Evolutionary conservation across 2,113 vertebrate genomes (phyloP).

Genomic region (Oryzias celebensis): DNA sequence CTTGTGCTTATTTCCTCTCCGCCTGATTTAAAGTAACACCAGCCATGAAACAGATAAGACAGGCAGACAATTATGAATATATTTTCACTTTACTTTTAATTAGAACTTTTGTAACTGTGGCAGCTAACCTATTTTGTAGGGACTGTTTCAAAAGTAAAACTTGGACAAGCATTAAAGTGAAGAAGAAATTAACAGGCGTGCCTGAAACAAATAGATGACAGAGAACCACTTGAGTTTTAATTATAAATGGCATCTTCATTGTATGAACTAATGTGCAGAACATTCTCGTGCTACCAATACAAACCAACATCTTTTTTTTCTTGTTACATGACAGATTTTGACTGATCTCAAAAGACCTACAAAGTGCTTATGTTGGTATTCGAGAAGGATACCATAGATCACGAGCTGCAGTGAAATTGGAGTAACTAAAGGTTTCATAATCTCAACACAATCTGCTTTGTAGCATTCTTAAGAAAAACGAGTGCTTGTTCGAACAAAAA

Average conservation of each 20-base stretch:
- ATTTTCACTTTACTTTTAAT: constrained; percentile 79
- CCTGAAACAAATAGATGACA: constrained; percentile 69
- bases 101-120: constrained; percentile 71
- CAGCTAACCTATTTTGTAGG: constrained; percentile 72
- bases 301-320: constrained; percentile 10
- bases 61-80: constrained; percentile 75
- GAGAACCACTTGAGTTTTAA: constrained; percentile 68
- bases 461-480: background rate
- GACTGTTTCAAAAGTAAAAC: constrained; percentile 76
- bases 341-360: too few species aligned
- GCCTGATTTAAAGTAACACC: constrained; percentile 67
- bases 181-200: constrained; percentile 48
- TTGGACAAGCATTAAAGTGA: constrained; percentile 69
- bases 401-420: constrained; percentile 10
- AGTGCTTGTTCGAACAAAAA: constrained; percentile 23
- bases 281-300: constrained; percentile 64
- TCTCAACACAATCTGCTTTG: too few species aligned
- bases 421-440: background rate
- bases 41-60: constrained; percentile 74
- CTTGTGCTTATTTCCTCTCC: constrained; percentile 49
- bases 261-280: constrained; percentile 61
- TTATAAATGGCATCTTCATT: constrained; percentile 60
- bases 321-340: too few species aligned
- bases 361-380: background rate
- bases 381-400: constrained; percentile 7